Evolutionary conservation across 2,888 invertebrate genomes (phyloP), one percentile per base, ranked within the genome.

Genomic region (Brachypalpus laphriformis): DNA sequence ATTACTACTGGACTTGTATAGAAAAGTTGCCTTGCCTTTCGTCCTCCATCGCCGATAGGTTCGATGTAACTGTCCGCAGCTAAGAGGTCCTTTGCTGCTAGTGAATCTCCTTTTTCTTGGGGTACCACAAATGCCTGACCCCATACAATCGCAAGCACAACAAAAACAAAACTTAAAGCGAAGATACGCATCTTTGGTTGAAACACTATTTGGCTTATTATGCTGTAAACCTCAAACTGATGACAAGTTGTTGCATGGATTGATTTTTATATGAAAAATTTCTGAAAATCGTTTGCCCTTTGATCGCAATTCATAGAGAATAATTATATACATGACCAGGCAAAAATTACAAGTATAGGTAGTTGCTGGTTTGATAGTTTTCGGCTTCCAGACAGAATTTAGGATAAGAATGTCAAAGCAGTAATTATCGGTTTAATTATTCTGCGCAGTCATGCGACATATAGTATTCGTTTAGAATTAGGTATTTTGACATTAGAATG

Each of bases 241-340:
- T 51, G 28, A 28, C 0, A 51, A 51, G 51, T 28, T 51, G 25
- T 28, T 14, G 28, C 1, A 25, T 14, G 51, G 25, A 25, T 51
- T 51, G 51, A 14, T 51, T 51, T 14, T 51, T 51, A 51, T 51
- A 51, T 14, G n/a, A 51, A 51, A 51, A 51, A 6, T 9, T 7
- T 49, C 11, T 18, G 2, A 3, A 20, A 20, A 3, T 20, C 11
- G 20, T 20, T 20, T n/a, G 51, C 51, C 51, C 51, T 51, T 51
- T 51, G 51, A 22, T 28, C 51, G 2, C 6, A 51, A 51, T 25
- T 25, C 25, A 14, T 9, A 51, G 14, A 51, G 25, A 51, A 51
- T 51, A 51, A 51, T 51, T 14, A 28, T 25, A 49, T 11, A 11
- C 14, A 51, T 28, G 25, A 51, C 28, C n/a, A 51, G 25, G 14